Evolutionary conservation across 2,888 invertebrate species (phyloP), one percentile per base, ranked within the genome.

Genomic region (Drosophila cracens): DNA sequence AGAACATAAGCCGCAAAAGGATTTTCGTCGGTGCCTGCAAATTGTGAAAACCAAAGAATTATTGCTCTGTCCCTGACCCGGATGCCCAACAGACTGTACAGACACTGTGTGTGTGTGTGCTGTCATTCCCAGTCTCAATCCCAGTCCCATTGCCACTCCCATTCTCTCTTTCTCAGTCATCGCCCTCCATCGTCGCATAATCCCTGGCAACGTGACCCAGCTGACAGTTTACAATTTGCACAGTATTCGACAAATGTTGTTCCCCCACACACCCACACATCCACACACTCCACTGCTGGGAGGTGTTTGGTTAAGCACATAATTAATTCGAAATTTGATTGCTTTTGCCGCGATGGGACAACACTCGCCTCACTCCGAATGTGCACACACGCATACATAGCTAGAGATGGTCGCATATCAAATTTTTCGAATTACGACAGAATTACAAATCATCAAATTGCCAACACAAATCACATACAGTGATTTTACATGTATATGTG

Each of bases 321-420:
- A 85, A 85, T 85, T 85, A 85, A 85, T 85, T 86, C 89, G 89
- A 85, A 85, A 85, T 85, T 85, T 85, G 84, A 85, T 85, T 85
- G 89, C 84, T 87, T 85, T 65, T 85, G 83, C 80, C 88, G 85
- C 83, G 73, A 52, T 80, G 83, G 83, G 83, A 87, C 76, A 58
- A 71, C 53, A 59, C 53, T 52, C 21, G 34, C 46, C 52, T 21
- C 34, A 56, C 56, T 31, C 49, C 56, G 48, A 29, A 58, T 58
- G 64, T 34, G 6, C 38, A 13, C 27, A 27, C 38, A 27, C 38
- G 18, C 56, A 43, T 53, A 48, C 56, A 62, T 57, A 43, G 21
- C 31, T 56, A 40, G 56, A 40, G 27, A 56, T 40, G 40, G n/a
- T n/a, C 31, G 16, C 31, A 57, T 31, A 31, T 31, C 10, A 10